Evolutionary conservation across 37 sponge, comb jelly and placozoan species (phyloP), one percentile per base, ranked within the genome.

Genomic region (Mnemiopsis leidyi): DNA sequence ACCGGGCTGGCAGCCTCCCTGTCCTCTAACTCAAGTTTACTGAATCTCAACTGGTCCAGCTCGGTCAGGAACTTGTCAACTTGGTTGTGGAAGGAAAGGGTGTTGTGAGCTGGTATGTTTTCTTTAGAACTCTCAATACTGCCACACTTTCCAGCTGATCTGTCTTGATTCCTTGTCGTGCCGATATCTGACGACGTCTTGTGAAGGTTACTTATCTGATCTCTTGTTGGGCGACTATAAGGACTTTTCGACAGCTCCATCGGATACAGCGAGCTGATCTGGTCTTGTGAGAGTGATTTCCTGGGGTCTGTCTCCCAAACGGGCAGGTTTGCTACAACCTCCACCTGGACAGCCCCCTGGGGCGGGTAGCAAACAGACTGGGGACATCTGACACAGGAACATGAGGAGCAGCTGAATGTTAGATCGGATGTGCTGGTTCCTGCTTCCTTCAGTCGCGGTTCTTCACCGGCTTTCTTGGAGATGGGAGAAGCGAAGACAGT

Each of bases 321-420:
- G 0, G 36, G 34, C 36, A 77, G 36, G 9, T 31, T 34, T 18
- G 33, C 33, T 5, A 16, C 36, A 1, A 34, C 36, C 5, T 31
- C 36, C 30, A 32, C 36, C 2, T 28, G 2, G 2, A 69, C 73
- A 69, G 24, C 2, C 28, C 73, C 73, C 9, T 5, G 7, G 33
- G 79, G 32, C 20, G 26, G 18, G 20, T 31, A 26, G 20, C 30
- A 34, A 20, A 2, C 35, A 0, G 9, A 1, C 30, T 77, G 36
- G 5, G 79, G 79, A 32, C 79, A 77, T 18, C 33, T 26, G 33
- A 77, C 79, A 77, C 79, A 77, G 79, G 79, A 77, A 32, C 32
- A 32, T 16, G 79, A 77, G 26, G 35, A 31, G 36, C 79, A 77
- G 35, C 36, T 77, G 3, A 77, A 16, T 20, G 18, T 28, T 7